Percentiles rank a stretch among this genome's conserved stretches.
phyloP scores from a whole-genome alignment of 2,888 invertebrate species.

The Chrysolina oricalcia region DNA sequence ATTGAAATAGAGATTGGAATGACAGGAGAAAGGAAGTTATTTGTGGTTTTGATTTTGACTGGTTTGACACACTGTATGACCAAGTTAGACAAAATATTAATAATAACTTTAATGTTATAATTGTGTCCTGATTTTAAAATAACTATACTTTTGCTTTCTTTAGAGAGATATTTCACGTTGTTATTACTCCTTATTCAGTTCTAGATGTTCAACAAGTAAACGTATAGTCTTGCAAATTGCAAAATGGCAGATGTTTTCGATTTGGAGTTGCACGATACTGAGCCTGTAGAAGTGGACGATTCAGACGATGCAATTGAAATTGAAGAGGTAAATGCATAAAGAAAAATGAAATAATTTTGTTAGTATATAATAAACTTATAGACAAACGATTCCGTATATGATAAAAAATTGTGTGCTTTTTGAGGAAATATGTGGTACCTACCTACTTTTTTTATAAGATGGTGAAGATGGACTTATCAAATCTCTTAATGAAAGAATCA shows the following conservation, averaged over 20 bases:
- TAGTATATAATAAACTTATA: no score
- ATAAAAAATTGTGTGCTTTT: no score
- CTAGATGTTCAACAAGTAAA: slow-evolving; percentile 49
- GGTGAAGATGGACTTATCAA: no score
- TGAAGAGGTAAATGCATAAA: slow-evolving; percentile 82
- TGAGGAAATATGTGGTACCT: no score
- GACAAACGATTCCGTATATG: no score
- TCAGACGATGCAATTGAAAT: slow-evolving; percentile 90
- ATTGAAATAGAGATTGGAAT: no score
- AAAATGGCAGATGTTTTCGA: slow-evolving; percentile 92
- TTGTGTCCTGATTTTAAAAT: slow-evolving; percentile 70
- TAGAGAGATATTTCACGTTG: slow-evolving; percentile 21
- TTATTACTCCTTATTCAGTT: slow-evolving; percentile 43
- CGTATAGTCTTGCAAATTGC: slow-evolving; percentile 40
- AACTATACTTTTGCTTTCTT: slow-evolving; percentile 77
- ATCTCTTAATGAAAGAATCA: no score
- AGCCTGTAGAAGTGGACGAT: slow-evolving; percentile 79
- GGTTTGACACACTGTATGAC: neutral
- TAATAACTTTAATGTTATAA: no score
- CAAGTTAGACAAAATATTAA: neutral
- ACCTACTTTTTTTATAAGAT: no score
- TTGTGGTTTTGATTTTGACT: neutral
- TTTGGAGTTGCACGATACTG: slow-evolving; percentile 87
- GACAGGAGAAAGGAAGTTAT: neutral
- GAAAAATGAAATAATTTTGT: neutral